Evolutionary conservation across 35 echinoderm and acorn worm species (phyloP).

Genomic region (Nesometra sesokonis): DNA sequence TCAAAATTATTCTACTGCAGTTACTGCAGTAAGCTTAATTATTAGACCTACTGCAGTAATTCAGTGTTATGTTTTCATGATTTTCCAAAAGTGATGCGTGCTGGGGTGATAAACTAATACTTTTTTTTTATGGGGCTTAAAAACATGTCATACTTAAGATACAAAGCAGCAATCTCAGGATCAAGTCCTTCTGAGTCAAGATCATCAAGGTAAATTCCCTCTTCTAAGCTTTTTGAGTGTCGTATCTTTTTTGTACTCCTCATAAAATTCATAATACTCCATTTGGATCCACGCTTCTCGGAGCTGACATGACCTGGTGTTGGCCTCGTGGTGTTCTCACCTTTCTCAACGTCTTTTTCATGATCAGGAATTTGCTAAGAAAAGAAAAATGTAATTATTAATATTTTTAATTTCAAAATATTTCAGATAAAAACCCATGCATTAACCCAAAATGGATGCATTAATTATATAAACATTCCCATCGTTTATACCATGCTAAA

Average conservation of each 20-base stretch:
- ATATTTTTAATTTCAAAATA: no score
- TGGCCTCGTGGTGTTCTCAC: background rate
- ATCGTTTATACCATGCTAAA: no score
- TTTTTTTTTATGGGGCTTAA: no score
- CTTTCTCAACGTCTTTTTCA: background rate
- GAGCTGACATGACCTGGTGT: background rate
- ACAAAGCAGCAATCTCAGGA: conserved; percentile 87
- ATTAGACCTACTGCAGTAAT: no score
- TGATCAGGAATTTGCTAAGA: background rate
- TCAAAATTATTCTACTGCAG: no score
- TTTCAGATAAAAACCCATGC: no score
- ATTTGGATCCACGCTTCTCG: conserved; percentile 43
- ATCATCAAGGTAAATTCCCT: conserved; percentile 91
- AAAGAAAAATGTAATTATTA: background rate
- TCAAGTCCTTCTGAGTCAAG: conserved; percentile 77
- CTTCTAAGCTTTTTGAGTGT: conserved; percentile 33
- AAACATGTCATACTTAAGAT: background rate
- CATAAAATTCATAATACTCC: conserved; percentile 47
- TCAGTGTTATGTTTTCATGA: no score
- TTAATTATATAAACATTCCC: no score
- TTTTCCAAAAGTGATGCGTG: no score
- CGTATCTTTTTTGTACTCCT: conserved; percentile 38
- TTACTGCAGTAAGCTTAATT: no score
- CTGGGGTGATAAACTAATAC: no score
- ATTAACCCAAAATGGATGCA: no score